Percentiles rank a stretch among this genome's conserved stretches.
phyloP scores from a whole-genome alignment of 2,888 invertebrate species.

The Loripinus fragilis region DNA sequence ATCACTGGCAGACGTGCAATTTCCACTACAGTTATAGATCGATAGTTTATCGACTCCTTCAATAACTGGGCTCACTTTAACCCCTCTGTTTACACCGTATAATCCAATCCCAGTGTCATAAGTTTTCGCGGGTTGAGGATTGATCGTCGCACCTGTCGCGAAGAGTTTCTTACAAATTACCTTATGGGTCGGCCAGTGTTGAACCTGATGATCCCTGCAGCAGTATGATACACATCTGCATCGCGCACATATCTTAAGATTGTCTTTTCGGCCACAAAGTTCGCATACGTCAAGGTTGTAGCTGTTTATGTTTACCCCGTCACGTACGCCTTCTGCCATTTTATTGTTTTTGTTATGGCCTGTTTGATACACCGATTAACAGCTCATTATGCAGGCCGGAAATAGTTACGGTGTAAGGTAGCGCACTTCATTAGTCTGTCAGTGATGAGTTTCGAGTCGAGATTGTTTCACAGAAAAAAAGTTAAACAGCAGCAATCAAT shows the following conservation, averaged over 20 bases:
- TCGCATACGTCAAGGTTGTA: conserved; percentile 64
- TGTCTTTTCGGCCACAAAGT: conserved; percentile 75
- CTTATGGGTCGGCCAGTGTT: conserved; percentile 76
- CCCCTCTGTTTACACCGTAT: neutral
- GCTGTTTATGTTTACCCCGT: conserved; percentile 52
- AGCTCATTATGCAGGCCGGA: neutral
- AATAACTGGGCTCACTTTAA: conserved; percentile 4
- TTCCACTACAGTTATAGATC: conserved; percentile 2
- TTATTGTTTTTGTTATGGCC: conserved; percentile 14
- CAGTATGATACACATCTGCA: conserved; percentile 79
- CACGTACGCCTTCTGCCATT: conserved; percentile 66
- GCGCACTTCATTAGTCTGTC: too few relatives aligned
- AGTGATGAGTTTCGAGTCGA: too few relatives aligned
- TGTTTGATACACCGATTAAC: conserved; percentile 1
- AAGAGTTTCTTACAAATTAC: neutral
- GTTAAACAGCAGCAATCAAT: too few relatives aligned
- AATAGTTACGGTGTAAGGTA: too few relatives aligned
- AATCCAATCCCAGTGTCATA: neutral
- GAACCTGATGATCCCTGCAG: conserved; percentile 78
- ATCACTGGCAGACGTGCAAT: conserved; percentile 13
- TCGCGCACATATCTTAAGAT: conserved; percentile 76
- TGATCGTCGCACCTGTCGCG: neutral
- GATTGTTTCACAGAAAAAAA: too few relatives aligned
- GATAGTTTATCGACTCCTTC: conserved; percentile 18
- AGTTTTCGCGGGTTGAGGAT: conserved; percentile 1